Evolutionary conservation across 2,113 vertebrate species (phyloP), one percentile per base, ranked within the genome.

Genomic region (Phasianus colchicus): DNA sequence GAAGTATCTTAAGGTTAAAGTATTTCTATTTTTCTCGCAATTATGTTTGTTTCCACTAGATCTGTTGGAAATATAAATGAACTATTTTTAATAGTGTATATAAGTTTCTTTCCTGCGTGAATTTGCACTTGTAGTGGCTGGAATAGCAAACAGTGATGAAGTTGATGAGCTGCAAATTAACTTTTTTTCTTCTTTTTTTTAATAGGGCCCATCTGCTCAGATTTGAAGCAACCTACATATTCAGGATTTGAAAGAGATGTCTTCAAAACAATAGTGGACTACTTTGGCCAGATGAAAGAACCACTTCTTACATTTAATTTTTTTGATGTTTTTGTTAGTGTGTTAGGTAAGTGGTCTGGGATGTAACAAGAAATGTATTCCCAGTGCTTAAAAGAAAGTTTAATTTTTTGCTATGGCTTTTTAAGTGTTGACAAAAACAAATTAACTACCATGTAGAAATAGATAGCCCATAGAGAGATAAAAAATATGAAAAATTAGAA

Each of bases 171-270:
- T 66, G 55, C 30, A 78, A 77, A 50, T 64, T 42, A 32, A 43
- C 7, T 43, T 14, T 48, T 11, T 2, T 36, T 5, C 18, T 72
- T 17, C 71, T 11, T 34, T 63, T 22, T 64, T 13, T 77, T 78
- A 80, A 67, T 66, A 99, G 98, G 98, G 98, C 98, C 98, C 48
- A 98, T 97, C 82, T 98, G 96, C 90, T 97, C 98, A 34, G 98
- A 98, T 69, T 58, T 92, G 93, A 98, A 98, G 90, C 98, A 98
- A 50, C 98, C 98, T 75, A 97, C 98, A 45, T 99, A 99, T 81
- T 95, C 96, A 40, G 98, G 98, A 34, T 99, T 99, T 95, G 98
- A 99, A 96, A 98, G 97, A 95, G 98, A 99, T 85, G 98, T 99
- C 47, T 98, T 99, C 96, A 98, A 96, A 96, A 99, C 98, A 1